Evolutionary conservation across 2,797 vertebrate genomes (phyloP).

Genomic region (Notolepis coatsorum): DNA sequence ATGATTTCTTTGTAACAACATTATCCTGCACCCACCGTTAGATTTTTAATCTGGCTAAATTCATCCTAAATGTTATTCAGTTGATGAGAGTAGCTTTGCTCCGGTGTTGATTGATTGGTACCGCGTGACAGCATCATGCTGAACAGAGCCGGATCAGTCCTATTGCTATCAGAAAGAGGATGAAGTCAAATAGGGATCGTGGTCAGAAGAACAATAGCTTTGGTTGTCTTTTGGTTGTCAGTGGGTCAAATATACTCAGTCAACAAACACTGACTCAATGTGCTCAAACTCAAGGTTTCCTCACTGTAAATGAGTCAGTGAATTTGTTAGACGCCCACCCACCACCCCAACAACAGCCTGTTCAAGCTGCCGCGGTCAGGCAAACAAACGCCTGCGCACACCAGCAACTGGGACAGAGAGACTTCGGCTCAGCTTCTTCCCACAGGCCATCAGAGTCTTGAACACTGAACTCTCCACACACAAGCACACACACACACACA

Average conservation of each 20-base stretch:
- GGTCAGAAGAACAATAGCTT: conserved; percentile 27
- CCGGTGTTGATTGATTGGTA: conserved; percentile 3
- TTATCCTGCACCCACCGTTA: no score
- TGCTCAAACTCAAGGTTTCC: conserved; percentile 44
- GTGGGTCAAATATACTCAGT: no score
- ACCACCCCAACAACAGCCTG: no score
- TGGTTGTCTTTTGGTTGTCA: conserved; percentile 31
- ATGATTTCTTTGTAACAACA: no score
- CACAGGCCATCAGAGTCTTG: no score
- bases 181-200: conserved; percentile 5
- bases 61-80: not conserved
- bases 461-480: no score
- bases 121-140: conserved; percentile 6
- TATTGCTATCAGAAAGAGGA: not conserved
- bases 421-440: no score
- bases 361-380: no score
- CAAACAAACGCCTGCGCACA: no score
- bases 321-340: no score
- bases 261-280: conserved; percentile 62
- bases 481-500: no score
- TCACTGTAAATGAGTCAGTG: conserved; percentile 32
- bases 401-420: no score
- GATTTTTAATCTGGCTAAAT: not conserved
- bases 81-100: not conserved
- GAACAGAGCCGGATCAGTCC: conserved; percentile 22